phyloP scores from a whole-genome alignment of 2,797 vertebrate species.

The Catharus ustulatus region DNA sequence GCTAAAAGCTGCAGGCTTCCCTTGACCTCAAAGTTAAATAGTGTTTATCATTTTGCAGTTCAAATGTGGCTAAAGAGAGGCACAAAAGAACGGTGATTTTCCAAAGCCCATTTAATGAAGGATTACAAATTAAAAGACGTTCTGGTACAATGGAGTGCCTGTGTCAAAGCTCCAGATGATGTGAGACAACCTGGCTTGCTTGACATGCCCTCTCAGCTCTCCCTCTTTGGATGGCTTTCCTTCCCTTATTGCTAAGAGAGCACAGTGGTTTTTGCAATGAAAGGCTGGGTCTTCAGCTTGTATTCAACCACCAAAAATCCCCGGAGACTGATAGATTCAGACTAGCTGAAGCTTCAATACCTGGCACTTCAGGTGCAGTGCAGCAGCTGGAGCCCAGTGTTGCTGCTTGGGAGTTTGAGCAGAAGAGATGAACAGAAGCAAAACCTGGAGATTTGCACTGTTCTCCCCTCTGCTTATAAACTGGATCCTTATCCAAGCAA shows the following conservation, averaged over 20 bases:
- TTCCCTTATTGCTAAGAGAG: background rate
- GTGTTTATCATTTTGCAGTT: accelerated
- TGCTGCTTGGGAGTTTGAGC: background rate
- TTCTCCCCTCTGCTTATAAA: background rate
- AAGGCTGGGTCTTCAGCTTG: background rate
- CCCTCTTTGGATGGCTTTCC: background rate
- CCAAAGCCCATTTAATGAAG: background rate
- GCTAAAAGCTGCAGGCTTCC: background rate
- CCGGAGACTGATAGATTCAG: background rate
- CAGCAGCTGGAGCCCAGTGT: background rate
- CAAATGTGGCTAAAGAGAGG: background rate
- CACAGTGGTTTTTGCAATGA: background rate
- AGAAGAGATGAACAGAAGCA: background rate
- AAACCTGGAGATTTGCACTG: background rate
- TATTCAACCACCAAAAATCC: background rate
- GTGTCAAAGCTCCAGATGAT: background rate
- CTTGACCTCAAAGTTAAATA: background rate
- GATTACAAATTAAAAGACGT: background rate
- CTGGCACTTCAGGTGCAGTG: background rate
- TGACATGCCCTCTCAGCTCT: background rate
- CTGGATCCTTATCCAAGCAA: background rate
- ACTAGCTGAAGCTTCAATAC: background rate
- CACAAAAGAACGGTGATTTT: background rate
- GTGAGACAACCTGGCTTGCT: background rate
- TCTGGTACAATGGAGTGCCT: background rate